phyloP scores from a whole-genome alignment of 2,797 vertebrate genomes.

The Rhodeus uyekii region DNA sequence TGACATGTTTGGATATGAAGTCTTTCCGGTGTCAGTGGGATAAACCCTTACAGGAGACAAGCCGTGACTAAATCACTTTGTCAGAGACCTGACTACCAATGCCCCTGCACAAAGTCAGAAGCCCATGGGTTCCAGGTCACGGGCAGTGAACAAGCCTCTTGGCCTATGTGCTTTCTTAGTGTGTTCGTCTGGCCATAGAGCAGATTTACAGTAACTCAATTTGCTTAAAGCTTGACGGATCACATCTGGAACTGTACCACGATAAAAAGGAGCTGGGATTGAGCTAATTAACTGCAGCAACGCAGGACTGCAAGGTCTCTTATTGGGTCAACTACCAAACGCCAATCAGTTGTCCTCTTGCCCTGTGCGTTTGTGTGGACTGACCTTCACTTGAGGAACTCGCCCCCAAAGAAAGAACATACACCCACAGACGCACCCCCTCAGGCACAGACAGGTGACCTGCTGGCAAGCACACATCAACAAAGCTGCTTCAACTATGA shows the following conservation, averaged over 20 bases:
- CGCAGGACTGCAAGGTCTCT: slow-evolving; percentile 6
- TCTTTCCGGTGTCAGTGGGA: slow-evolving; percentile 19
- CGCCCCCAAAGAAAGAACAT: slow-evolving; percentile 18
- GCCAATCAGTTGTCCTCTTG: slow-evolving; percentile 22
- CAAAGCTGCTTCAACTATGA: slow-evolving; percentile 35
- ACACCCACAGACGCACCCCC: slow-evolving; percentile 8
- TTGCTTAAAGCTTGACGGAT: slow-evolving; percentile 61
- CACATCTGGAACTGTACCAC: slow-evolving; percentile 65
- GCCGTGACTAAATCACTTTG: slow-evolving; percentile 33
- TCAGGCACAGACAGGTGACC: slow-evolving; percentile 57
- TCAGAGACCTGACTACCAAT: slow-evolving; percentile 27
- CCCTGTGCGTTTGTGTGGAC: slow-evolving; percentile 1
- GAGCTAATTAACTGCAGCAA: slow-evolving; percentile 37
- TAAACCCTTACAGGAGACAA: slow-evolving; percentile 32
- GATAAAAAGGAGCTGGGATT: slow-evolving; percentile 31
- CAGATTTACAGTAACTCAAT: slow-evolving; percentile 63
- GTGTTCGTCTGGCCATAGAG: slow-evolving; percentile 61
- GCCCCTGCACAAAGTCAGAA: slow-evolving; percentile 2
- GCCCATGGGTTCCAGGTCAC: slow-evolving; percentile 31
- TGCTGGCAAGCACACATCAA: slow-evolving; percentile 36
- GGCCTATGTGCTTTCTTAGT: slow-evolving; percentile 1
- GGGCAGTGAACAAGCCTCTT: slow-evolving; percentile 22
- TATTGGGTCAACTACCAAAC: slow-evolving; percentile 16
- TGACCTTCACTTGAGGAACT: slow-evolving; percentile 18
- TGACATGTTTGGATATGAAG: slow-evolving; percentile 17